Percentiles rank a stretch among this genome's conserved stretches.
phyloP scores from a whole-genome alignment of 2,113 vertebrate genomes.

The Crotalus viridis region DNA sequence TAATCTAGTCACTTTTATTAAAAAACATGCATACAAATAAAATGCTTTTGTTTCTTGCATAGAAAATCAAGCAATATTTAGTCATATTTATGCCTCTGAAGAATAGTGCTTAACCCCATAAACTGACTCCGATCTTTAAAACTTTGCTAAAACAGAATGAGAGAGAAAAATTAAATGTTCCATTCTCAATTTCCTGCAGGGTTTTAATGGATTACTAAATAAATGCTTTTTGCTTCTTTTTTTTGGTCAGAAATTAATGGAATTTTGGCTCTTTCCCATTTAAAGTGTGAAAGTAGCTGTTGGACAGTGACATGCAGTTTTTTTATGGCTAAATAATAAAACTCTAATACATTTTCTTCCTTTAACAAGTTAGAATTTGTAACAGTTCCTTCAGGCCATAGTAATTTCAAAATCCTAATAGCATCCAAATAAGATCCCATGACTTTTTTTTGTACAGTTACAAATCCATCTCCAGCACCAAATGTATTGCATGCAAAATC shows the following conservation, averaged over 20 bases:
- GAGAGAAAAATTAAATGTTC: slow-evolving; percentile 12
- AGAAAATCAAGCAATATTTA: not conserved
- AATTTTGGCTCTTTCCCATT: slow-evolving; percentile 33
- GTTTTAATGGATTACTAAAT: slow-evolving; percentile 28
- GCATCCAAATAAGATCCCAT: not conserved
- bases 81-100: not conserved
- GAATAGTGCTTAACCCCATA: not conserved
- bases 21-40: not conserved
- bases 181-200: slow-evolving; percentile 31
- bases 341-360: slow-evolving; percentile 40
- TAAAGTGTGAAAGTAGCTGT: slow-evolving; percentile 26
- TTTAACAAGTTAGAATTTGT: slow-evolving; percentile 27
- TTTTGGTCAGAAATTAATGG: slow-evolving; percentile 27
- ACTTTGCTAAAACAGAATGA: not conserved
- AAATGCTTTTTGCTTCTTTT: not conserved
- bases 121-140: slow-evolving; percentile 19
- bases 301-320: slow-evolving; percentile 3
- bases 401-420: slow-evolving; percentile 33
- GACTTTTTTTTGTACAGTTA: slow-evolving; percentile 13
- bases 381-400: slow-evolving; percentile 1
- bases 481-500: not conserved
- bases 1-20: not conserved
- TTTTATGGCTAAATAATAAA: slow-evolving; percentile 37
- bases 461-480: not conserved
- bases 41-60: not conserved